Evolutionary conservation across 2,113 vertebrate species (phyloP).

Genomic region (Phaetusa simplex): DNA sequence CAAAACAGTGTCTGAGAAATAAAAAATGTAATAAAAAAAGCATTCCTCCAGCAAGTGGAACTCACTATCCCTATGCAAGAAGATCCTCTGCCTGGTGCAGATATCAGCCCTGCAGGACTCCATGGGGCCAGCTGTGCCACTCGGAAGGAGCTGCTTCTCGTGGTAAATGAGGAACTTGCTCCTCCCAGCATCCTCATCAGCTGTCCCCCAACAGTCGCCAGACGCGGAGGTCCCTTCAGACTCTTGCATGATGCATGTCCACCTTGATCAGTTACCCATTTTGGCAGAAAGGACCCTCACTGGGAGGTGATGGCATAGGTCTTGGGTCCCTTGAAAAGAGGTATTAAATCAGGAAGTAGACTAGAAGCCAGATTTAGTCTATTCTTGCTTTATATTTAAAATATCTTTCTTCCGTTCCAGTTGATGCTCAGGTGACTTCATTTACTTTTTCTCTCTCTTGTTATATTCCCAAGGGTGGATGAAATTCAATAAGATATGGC

Average conservation of each 20-base stretch:
- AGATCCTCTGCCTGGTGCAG: background rate
- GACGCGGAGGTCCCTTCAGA: background rate
- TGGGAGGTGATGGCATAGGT: background rate
- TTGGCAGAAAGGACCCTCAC: background rate
- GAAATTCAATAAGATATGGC: background rate
- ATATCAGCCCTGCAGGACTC: background rate
- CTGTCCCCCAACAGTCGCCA: background rate
- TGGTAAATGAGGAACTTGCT: background rate
- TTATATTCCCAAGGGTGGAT: background rate
- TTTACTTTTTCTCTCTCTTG: background rate
- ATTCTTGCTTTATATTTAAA: background rate
- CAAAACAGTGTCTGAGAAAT: background rate
- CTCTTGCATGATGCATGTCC: rapidly evolving
- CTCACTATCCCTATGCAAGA: background rate
- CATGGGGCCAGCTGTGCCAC: background rate
- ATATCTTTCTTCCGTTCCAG: background rate
- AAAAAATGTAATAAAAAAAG: background rate
- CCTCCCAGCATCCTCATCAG: background rate
- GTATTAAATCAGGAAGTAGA: background rate
- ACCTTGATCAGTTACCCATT: background rate
- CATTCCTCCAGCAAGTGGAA: background rate
- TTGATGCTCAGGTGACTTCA: background rate
- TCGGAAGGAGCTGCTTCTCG: background rate
- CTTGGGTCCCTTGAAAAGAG: background rate
- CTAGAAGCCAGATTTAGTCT: background rate